Base-by-base conservation (phyloP, 1,140 invertebrate genomes). In the Drosophila varians region DNA sequence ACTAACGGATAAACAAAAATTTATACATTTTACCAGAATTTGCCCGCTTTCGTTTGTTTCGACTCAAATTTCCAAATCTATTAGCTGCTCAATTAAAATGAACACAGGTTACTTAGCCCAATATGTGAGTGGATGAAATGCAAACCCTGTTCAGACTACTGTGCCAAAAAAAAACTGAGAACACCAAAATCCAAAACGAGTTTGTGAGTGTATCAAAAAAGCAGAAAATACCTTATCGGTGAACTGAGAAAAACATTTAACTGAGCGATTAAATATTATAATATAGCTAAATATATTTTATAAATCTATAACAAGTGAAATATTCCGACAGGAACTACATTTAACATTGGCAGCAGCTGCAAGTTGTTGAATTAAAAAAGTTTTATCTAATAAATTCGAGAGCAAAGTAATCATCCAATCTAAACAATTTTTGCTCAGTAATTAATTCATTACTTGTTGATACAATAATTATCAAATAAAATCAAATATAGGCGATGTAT, bases 361-460 rank as follows among this genome's bases (percentile, higher is more conserved):
- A 16, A 70, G 46, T 55, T 64, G 64, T 74, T 74, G 28, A 45
- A 56, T 45, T 69, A 68, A 43, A 54, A 54, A 54, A 47, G 55
- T 52, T 74, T 64, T 54, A 62, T 65, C 47, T 60, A 71, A 60
- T 70, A 42, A 18, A 53, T 36, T 60, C 60, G 38, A 40, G 61
- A 46, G 56, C 9, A 53, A 36, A 57, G 65, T 70, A 64, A 77
- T 26, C 26, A 61, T 53, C 53, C 36, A 64, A 62, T 62, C 43
- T 68, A 57, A 43, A 40, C 9, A 65, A 19, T 31, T 42, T 70
- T 83, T 84, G 75, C 75, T 83, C 80, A 83, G 77, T 55, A 83
- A 47, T 54, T 46, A 61, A 70, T 66, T 65, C 26, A 42, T 42
- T 48, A 64, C 12, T 47, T 64, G 55, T 64, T 55, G 25, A 55